phyloP scores from a whole-genome alignment of 2,888 invertebrate genomes.

The Oeneis ivallda region DNA sequence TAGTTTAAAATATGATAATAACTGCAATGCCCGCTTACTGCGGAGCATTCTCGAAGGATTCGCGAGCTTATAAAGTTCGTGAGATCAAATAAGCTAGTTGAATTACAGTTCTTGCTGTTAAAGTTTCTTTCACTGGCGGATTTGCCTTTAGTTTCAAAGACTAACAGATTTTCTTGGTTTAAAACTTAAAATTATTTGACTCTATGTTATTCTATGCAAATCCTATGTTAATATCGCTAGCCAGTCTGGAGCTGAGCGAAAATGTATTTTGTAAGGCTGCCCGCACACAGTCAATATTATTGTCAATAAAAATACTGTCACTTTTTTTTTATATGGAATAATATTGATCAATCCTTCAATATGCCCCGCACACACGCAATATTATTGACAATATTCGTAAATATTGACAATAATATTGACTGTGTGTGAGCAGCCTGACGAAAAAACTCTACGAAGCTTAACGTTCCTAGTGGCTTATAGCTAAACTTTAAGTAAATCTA shows the following conservation, averaged over 20 bases:
- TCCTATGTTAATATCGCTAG: not conserved
- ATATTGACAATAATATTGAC: too few species aligned
- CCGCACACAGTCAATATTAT: too few species aligned
- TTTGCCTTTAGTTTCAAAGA: slow-evolving; percentile 6
- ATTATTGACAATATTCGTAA: too few species aligned
- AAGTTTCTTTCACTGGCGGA: slow-evolving; percentile 9
- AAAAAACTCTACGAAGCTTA: too few species aligned
- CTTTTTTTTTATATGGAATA: too few species aligned
- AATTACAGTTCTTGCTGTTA: not conserved
- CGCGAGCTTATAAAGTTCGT: not conserved
- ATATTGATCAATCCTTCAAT: too few species aligned
- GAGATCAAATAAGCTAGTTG: slow-evolving; percentile 13
- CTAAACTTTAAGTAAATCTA: too few species aligned
- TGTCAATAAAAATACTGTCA: too few species aligned
- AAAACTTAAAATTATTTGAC: not conserved
- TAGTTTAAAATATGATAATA: not conserved
- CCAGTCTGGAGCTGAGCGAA: not conserved
- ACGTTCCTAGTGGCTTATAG: too few species aligned
- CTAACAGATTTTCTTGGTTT: not conserved
- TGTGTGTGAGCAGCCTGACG: too few species aligned
- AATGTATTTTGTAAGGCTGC: too few species aligned
- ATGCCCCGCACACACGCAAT: too few species aligned
- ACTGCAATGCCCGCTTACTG: not conserved
- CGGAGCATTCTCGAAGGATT: not conserved
- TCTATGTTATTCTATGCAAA: not conserved